phyloP scores from a whole-genome alignment of 1,140 invertebrate species.

The Drosophila punjabiensis region DNA sequence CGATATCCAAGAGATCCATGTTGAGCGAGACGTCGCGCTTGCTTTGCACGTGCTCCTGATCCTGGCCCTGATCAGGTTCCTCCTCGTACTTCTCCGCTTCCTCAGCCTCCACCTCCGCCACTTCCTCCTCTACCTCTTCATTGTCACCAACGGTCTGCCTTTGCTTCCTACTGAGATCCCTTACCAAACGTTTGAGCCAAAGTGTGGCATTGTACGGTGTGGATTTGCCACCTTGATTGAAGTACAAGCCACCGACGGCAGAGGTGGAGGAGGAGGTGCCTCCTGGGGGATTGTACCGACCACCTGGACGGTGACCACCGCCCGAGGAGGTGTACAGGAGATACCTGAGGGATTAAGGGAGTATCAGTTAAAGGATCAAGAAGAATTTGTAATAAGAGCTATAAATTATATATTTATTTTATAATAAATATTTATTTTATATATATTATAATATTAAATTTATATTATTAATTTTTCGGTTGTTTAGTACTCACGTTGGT shows the following conservation, averaged over 20 bases:
- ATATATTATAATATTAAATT: too few relatives aligned
- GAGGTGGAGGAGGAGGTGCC: constrained; percentile 12
- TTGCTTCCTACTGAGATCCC: constrained; percentile 66
- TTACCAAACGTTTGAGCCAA: constrained; percentile 77
- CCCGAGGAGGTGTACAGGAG: constrained; percentile 73
- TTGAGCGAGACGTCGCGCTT: constrained; percentile 80
- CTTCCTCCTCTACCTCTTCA: constrained; percentile 3
- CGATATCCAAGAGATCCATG: constrained; percentile 84
- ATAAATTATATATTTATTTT: too few relatives aligned
- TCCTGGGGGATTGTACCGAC: constrained; percentile 27
- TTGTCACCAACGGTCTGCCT: neutral
- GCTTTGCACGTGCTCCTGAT: constrained; percentile 27
- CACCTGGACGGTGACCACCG: constrained; percentile 44
- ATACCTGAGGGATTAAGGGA: constrained; percentile 41
- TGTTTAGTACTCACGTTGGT: constrained; percentile 62
- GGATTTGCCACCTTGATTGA: constrained; percentile 61
- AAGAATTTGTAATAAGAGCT: too few relatives aligned
- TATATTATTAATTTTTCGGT: constrained; percentile 14
- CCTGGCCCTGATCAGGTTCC: neutral
- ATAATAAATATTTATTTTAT: too few relatives aligned
- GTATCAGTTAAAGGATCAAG: neutral
- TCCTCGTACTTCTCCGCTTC: constrained; percentile 4
- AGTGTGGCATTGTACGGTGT: constrained; percentile 79
- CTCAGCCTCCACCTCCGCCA: neutral
- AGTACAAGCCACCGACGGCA: constrained; percentile 37